Base-by-base conservation (phyloP, 2,113 vertebrate species). In the Eubucco bourcierii region DNA sequence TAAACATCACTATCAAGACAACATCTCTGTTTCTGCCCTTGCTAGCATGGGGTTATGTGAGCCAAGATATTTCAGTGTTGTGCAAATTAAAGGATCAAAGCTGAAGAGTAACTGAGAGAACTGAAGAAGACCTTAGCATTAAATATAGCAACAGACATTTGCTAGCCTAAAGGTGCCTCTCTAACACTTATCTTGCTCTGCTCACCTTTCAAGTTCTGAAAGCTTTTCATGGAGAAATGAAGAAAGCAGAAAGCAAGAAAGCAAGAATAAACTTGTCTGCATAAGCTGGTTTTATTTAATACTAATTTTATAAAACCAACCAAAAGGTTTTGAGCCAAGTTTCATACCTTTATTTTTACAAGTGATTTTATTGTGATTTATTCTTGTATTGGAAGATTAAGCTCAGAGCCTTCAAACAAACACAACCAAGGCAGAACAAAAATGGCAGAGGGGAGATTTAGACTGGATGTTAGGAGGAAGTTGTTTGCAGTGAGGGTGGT, bases 1-100 rank as follows among this genome's bases (percentile, higher is more conserved):
- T n/a, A 78, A 84, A 81, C 33, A 77, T 33, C 33, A 27, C 15
- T 29, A 27, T 66, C n/a, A 16, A 29, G 34, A 41, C 41, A 73
- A 60, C 31, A 21, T 24, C 44, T 47, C 18, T 61, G 41, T 67
- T 84, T 66, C 61, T 89, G 41, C 56, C 37, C 27, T 33, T 56
- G 20, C 46, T 21, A 85, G 60, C n/a, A 50, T 0, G 2, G 39
- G 76, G 41, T 60, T 64, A 60, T 0, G 0, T 5, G 16, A 87
- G 58, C 24, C 0, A 4, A 17, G n/a, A 66, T 59, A 60, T 55
- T 84, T 79, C 78, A n/a, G 65, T 34, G 31, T 46, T 74, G 53
- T 34, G 9, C 59, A 25, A 87, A 67, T 12, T 12, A 15, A 11
- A 20, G 33, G 52, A 76, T 80, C 58, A n/a, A 84, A 90, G 53